Conservation (phyloP, 64 coral and sea anemone species). For the Pocillopora verrucosa region DNA sequence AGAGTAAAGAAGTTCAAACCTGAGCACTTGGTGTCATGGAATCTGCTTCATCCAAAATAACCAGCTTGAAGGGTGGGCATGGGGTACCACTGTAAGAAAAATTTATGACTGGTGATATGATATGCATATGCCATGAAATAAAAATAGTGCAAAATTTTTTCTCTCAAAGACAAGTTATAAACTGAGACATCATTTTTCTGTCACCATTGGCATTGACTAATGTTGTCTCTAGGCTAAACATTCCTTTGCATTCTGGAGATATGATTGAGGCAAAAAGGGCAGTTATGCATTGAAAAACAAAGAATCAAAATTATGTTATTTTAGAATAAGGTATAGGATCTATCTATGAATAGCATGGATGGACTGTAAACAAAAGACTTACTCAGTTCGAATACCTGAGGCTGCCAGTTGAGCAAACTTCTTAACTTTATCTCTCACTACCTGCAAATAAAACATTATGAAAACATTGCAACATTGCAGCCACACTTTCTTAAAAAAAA, state of each 20-base stretch:
- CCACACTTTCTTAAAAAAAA: no score
- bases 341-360: neutral
- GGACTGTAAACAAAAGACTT: neutral
- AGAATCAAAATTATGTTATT: no score
- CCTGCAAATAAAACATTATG: conserved; percentile 29
- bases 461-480: neutral
- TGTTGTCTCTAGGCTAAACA: no score
- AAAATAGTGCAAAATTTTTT: no score
- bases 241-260: no score
- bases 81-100: conserved; percentile 79
- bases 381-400: conserved; percentile 78
- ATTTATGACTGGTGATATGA: neutral
- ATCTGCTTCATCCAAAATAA: conserved; percentile 97
- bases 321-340: no score
- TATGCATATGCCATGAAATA: neutral
- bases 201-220: no score
- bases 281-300: no score
- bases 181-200: no score
- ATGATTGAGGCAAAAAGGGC: no score
- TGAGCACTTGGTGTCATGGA: conserved; percentile 99
- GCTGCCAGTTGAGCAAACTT: conserved; percentile 84
- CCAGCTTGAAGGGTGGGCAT: conserved; percentile 92
- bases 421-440: conserved; percentile 96
- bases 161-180: no score
- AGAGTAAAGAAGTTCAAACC: conserved; percentile 46